A percentile compares a stretch with the other conserved stretches of the same genome.
Conservation (phyloP, 30 jellyfish, hydroid and myxozoan genomes). For the Aurelia coerulea region DNA sequence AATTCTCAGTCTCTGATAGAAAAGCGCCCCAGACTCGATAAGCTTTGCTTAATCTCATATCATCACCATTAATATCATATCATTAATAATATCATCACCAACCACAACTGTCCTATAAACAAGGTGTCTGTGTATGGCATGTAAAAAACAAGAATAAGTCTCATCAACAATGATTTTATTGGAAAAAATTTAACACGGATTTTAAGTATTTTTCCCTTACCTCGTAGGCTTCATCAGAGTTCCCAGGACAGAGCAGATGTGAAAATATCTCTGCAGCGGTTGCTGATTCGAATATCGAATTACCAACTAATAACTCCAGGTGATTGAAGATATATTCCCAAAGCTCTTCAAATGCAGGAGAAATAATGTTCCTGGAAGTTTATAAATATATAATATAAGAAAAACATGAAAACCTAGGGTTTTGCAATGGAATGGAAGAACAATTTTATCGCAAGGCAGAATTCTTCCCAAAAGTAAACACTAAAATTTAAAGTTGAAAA, state of each 20-base stretch:
- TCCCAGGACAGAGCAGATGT: conserved; percentile 34
- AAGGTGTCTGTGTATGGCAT: no score
- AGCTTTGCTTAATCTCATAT: no score
- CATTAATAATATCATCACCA: no score
- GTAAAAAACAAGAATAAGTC: no score
- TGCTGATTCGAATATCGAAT: conserved; percentile 12
- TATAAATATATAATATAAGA: background rate
- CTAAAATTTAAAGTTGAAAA: no score
- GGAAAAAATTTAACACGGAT: no score
- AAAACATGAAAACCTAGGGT: background rate
- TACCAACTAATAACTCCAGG: conserved; percentile 53
- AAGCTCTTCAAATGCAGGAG: conserved; percentile 45
- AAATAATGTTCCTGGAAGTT: conserved; percentile 18
- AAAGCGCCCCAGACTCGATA: no score
- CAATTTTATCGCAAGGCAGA: background rate
- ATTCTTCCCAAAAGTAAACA: no score
- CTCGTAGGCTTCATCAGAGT: conserved; percentile 13
- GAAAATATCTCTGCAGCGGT: conserved; percentile 52
- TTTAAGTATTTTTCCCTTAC: background rate
- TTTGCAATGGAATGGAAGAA: background rate
- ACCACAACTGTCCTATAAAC: no score
- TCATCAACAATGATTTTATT: no score
- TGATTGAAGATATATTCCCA: conserved; percentile 72
- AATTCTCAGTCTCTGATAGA: no score
- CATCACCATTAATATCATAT: no score